phyloP scores from a whole-genome alignment of 2,888 invertebrate genomes.

The Trypoxylon attenuatum region DNA sequence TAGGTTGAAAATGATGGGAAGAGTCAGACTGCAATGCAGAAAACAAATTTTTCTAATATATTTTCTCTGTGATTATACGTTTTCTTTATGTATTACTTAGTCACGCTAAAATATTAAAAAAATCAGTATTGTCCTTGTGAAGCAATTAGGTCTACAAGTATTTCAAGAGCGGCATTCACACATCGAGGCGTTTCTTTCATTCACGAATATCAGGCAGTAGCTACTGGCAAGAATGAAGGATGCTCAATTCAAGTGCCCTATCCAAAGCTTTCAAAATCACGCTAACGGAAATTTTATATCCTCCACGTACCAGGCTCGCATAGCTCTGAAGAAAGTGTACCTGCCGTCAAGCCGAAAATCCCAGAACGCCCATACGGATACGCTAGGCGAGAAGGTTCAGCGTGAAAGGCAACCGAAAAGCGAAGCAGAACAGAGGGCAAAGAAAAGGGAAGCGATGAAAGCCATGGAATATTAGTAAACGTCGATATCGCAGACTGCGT shows the following conservation, averaged over 20 bases:
- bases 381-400: not conserved
- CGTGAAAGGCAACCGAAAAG: constrained; percentile 2
- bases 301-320: constrained; percentile 59
- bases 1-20: too few species aligned
- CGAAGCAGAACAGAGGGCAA: not conserved
- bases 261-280: constrained; percentile 49
- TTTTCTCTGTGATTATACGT: too few species aligned
- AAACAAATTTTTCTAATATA: too few species aligned
- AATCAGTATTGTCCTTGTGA: too few species aligned
- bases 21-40: too few species aligned
- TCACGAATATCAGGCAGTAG: too few species aligned
- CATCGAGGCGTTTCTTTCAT: too few species aligned
- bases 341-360: constrained; percentile 11
- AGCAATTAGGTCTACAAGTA: too few species aligned
- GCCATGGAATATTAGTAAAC: constrained; percentile 17
- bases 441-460: constrained; percentile 3
- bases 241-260: not conserved
- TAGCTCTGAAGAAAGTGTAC: constrained; percentile 31
- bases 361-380: not conserved
- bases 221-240: not conserved
- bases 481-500: constrained; percentile 43
- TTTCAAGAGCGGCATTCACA: too few species aligned
- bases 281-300: constrained; percentile 68
- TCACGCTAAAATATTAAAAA: too few species aligned
- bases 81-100: too few species aligned